Base-by-base conservation (phyloP, 2,113 vertebrate species). In the Gasterosteus aculeatus region DNA sequence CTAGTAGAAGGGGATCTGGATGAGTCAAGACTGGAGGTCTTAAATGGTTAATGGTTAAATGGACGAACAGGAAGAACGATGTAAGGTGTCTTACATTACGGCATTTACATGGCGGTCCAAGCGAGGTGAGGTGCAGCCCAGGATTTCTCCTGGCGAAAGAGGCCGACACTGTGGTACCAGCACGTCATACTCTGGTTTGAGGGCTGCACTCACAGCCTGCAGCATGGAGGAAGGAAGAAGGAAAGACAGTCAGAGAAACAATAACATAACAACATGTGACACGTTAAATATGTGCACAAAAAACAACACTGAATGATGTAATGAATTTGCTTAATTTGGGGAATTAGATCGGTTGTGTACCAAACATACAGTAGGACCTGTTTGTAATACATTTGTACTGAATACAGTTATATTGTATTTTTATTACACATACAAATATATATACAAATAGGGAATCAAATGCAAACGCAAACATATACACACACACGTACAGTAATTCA, bases 91-190 rank as follows among this genome's bases (percentile, higher is more conserved):
- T 98, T 86, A 99, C 98, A 99, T 93, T 7, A 99, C 85, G 65
- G 96, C 97, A 0, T 96, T 93, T 0, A 95, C 95, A 12, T 94
- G 86, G 73, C 91, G 92, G 7, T 95, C 74, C 14, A 99, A 91
- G 38, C 80, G 92, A 10, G 98, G 97, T 0, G 97, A 96, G 0
- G 98, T 99, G 63, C 98, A 99, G 81, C 98, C 98, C 81, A 99
- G 87, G 81, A 99, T 95, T 92, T 99, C 98, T 18, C 98, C 98
- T 0, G 98, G 98, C n/a, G 98, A 99, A 78, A 99, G 92, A 0
- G 98, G 98, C 51, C 98, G 98, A 91, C 97, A 97, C 90, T 99
- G 98, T 35, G 98, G 98, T 26, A 98, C 94, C 35, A 94, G 87
- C 83, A 99, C 91, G 5, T 93, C 91, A 38, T 96, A 99, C 53